Base-by-base conservation (phyloP, 1,140 invertebrate species). In the Pseudomyrmex flavicornis region DNA sequence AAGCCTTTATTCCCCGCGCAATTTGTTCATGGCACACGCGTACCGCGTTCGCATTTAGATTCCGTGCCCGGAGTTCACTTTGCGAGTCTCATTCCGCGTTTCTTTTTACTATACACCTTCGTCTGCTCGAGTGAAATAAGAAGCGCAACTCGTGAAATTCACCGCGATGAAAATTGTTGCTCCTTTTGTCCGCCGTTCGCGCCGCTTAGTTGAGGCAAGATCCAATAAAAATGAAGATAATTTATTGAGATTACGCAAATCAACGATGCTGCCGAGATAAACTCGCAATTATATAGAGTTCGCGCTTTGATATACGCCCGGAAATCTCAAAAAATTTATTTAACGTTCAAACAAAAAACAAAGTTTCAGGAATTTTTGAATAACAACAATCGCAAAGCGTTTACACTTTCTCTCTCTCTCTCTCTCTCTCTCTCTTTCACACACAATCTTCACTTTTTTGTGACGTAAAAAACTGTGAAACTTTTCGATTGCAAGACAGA, bases 21-120 rank as follows among this genome's bases (percentile, higher is more conserved):
- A 80, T 80, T 80, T 80, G 76, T 50, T 72, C 76, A 7, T 59
- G 76, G 76, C 76, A 72, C 54, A 80, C 76, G 76, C 76, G 66
- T 59, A 79, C 20, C 35, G 65, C 35, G 65, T 52, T 72, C 44
- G 76, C 76, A 72, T 80, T 80, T 50, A 72, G 54, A 80, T 80
- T 72, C 46, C 54, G 22, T 70, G 54, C 76, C 35, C 52, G 26
- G 76, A 20, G 54, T 70, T 80, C 54, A 72, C 76, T 72, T 72
- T 59, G 66, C 76, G 46, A 48, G 20, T 59, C 54, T 72, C 56
- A 72, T 80, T 80, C 50, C 80, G 56, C 35, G 58, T 76, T 44
- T 59, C 63, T 82, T 82, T 35, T 35, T 35, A 35, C 1, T 35
- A 35, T 35, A 35, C 35, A 63, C 26, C 12, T 9, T 13, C 17